Conservation (phyloP, 2,113 vertebrate genomes). For the Empidonax traillii region DNA sequence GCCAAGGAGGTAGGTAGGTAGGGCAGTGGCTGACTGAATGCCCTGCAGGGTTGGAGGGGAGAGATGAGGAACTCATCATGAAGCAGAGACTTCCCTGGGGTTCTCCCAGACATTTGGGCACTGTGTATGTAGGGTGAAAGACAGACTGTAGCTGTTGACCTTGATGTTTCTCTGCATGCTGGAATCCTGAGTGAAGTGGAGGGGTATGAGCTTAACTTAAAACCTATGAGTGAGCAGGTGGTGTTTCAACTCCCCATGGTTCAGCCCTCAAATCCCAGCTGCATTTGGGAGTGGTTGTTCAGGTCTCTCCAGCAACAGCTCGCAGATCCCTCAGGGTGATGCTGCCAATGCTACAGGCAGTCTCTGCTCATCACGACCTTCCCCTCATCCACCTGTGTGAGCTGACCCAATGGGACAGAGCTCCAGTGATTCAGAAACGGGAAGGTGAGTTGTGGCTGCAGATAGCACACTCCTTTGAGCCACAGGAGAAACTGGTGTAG, state of each 20-base stretch:
- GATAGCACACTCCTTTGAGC: background rate
- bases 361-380: background rate
- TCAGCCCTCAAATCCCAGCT: background rate
- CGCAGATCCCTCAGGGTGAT: accelerated
- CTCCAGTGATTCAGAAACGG: background rate
- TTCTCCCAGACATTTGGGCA: background rate
- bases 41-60: background rate
- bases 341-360: background rate
- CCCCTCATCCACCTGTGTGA: background rate
- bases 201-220: background rate
- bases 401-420: background rate
- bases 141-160: background rate
- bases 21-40: background rate
- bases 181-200: background rate
- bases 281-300: background rate
- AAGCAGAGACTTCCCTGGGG: background rate
- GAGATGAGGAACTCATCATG: background rate
- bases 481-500: background rate
- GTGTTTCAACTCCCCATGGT: background rate
- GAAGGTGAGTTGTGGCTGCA: background rate
- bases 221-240: background rate
- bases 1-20: too few relatives aligned
- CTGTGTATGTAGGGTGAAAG: background rate
- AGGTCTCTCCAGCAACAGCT: background rate
- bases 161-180: background rate